Base-by-base conservation (phyloP, 2,797 vertebrate genomes). In the Arctocebus calabarensis region DNA sequence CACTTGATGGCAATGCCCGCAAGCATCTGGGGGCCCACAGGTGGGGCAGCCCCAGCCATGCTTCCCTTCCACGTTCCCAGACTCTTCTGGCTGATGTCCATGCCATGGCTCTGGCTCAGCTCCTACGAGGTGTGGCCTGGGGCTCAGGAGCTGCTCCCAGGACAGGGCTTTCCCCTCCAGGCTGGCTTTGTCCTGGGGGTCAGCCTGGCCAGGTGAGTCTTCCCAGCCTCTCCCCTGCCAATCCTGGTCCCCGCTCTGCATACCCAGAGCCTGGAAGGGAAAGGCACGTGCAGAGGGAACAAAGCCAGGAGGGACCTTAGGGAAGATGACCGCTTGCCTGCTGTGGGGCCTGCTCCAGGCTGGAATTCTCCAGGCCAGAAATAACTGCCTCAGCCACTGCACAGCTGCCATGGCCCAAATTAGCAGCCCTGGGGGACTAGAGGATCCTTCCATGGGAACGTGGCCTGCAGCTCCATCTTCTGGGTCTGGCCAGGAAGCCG, bases 341-440 rank as follows among this genome's bases (percentile, higher is more conserved):
- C 7, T 6, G 25, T 5, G 48, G 81, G 95, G 94, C 78, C 85
- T 20, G 66, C 90, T 59, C 43, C 0, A 12, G 93, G 88, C 79
- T 95, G 96, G 96, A 97, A 97, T 97, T 96, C 97, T 96, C 93
- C 19, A 9, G 84, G 94, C 97, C 96, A 97, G 96, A 97, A 97
- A 97, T 97, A 97, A 94, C 97, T 4, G 94, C 84, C 83, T 34
- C 45, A 13, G 91, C 78, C 66, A 9, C 81, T 23, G 83, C 90
- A 87, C 97, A 97, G 96, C 97, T 97, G 97, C 92, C 0, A 0
- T 0, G 20, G 96, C 95, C 96, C 43, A 90, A 96, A 97, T 97
- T 97, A 97, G 97, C 57, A 74, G 70, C 94, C 94, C 95, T 78
- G 13, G 59, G 95, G 96, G 96, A 95, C 84, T 48, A 66, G 84